A percentile compares a stretch with the other conserved stretches of the same genome.
Conservation (phyloP, 2,888 invertebrate species). For the Pheosia gnoma region DNA sequence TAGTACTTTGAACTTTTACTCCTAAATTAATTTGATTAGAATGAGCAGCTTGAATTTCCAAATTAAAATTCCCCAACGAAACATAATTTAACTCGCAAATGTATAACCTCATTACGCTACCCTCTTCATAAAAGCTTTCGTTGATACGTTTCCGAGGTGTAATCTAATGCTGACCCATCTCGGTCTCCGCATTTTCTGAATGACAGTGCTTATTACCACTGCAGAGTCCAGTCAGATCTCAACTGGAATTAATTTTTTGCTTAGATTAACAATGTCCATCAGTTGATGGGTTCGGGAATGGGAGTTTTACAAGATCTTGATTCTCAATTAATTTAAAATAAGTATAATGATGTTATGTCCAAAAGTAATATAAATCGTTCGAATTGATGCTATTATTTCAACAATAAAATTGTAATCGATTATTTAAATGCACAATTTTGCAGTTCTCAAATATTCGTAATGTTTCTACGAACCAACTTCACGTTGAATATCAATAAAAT, state of each 20-base stretch:
- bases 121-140: slow-evolving; percentile 66
- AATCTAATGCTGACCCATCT: slow-evolving; percentile 60
- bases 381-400: too few species aligned
- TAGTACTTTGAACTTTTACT: slow-evolving; percentile 22
- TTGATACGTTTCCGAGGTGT: slow-evolving; percentile 60
- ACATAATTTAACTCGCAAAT: slow-evolving; percentile 60
- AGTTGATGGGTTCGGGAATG: slow-evolving; percentile 14
- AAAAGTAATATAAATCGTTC: too few species aligned
- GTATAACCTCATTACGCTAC: slow-evolving; percentile 69
- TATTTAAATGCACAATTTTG: too few species aligned
- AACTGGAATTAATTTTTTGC: slow-evolving; percentile 36
- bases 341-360: too few species aligned
- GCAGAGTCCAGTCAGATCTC: slow-evolving; percentile 28
- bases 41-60: slow-evolving; percentile 43
- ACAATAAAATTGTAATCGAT: too few species aligned
- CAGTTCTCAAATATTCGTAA: too few species aligned
- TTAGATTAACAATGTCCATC: slow-evolving; percentile 32
- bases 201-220: slow-evolving; percentile 41
- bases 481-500: neutral
- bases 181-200: slow-evolving; percentile 49
- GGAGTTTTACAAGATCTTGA: neutral
- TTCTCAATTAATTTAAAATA: too few species aligned
- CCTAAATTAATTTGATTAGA: slow-evolving; percentile 43
- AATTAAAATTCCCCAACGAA: slow-evolving; percentile 52
- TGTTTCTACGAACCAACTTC: neutral